These are phyloP conservation scores for Leptodirus hochenwartii DNA, from an alignment of 2,888 invertebrate species.

Conservation along the genomic window DNA sequence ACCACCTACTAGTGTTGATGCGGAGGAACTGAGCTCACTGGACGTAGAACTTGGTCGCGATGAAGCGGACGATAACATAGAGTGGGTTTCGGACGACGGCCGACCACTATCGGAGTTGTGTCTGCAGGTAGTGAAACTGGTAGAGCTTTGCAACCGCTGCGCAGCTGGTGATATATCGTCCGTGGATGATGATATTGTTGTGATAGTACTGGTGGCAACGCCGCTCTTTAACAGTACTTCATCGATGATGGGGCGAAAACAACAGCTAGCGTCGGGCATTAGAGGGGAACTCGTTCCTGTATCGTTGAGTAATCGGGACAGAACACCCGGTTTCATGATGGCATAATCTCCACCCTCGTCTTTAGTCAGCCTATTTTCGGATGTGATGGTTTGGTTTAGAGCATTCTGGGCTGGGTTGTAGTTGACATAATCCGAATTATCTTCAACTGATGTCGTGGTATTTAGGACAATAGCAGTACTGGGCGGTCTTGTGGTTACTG, in stretches of 20 bases:
- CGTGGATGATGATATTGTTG: neutral
- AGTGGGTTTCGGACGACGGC: constrained; percentile 19
- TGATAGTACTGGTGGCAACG: no score
- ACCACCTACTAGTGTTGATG: constrained; percentile 24
- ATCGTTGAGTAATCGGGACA: no score
- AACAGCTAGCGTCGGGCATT: constrained; percentile 6
- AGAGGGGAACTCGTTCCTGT: neutral
- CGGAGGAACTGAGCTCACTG: constrained; percentile 23
- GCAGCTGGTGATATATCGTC: constrained; percentile 1
- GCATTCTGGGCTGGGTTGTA: constrained; percentile 19
- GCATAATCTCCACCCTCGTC: constrained; percentile 29
- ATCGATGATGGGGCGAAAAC: constrained; percentile 11
- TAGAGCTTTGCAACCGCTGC: no score
- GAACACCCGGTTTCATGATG: constrained; percentile 24
- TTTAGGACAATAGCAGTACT: no score
- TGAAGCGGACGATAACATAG: constrained; percentile 12
- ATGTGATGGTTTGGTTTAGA: constrained; percentile 4
- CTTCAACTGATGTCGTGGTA: no score
- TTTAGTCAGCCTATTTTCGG: constrained; percentile 9
- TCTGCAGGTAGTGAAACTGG: no score
- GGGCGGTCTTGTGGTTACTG: no score
- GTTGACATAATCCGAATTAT: constrained; percentile 23
- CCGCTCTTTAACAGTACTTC: no score
- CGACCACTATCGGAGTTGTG: no score
- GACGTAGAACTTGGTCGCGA: constrained; percentile 24